phyloP scores from a whole-genome alignment of 1,140 invertebrate genomes.

The Diorhabda carinulata region DNA sequence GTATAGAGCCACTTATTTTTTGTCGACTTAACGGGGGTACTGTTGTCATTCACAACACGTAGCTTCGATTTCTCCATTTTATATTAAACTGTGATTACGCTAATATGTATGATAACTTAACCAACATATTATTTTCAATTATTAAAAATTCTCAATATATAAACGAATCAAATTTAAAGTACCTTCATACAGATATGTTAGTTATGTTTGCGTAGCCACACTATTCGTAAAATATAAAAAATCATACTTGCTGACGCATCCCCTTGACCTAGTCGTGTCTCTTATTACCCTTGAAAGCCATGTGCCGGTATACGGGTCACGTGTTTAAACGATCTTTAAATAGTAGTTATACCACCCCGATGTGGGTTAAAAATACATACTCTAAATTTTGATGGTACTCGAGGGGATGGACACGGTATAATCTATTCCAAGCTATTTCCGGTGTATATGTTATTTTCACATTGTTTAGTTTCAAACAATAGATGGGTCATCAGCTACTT shows the following conservation, averaged over 20 bases:
- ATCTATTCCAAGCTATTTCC: background rate
- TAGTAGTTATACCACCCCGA: background rate
- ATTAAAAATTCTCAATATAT: background rate
- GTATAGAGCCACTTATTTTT: too few species aligned
- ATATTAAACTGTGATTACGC: background rate
- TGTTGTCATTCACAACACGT: background rate
- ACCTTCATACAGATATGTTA: background rate
- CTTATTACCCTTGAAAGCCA: background rate
- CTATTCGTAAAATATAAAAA: background rate
- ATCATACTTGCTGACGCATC: background rate
- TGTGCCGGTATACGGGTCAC: constrained; percentile 15
- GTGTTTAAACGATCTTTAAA: constrained; percentile 3
- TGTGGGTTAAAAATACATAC: background rate
- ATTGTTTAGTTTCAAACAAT: background rate
- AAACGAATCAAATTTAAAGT: background rate
- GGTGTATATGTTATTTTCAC: background rate
- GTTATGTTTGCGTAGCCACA: background rate
- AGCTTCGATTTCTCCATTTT: background rate
- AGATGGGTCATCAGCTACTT: too few species aligned
- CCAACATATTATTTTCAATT: background rate
- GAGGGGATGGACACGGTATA: background rate
- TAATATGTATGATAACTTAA: background rate
- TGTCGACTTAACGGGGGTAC: background rate
- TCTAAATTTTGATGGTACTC: background rate
- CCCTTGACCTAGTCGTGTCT: background rate